Percentiles rank a stretch among this genome's conserved stretches.
phyloP scores from a whole-genome alignment of 2,113 vertebrate species.

The Perca flavescens region DNA sequence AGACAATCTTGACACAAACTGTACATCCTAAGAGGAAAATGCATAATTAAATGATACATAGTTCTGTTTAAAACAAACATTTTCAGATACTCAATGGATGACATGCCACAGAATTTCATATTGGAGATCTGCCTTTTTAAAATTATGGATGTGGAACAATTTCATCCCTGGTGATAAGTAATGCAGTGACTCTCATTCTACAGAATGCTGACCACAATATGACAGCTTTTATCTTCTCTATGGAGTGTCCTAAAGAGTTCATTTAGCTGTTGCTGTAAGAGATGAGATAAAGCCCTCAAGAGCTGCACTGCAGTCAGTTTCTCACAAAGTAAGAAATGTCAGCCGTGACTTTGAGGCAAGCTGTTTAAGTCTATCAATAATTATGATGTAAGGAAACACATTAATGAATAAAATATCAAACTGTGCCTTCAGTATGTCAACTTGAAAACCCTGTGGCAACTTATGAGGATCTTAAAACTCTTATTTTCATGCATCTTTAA shows the following conservation, averaged over 20 bases:
- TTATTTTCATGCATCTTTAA: constrained; percentile 80
- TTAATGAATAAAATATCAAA: constrained; percentile 78
- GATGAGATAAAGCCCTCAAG: constrained; percentile 48
- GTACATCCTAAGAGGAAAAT: constrained; percentile 13
- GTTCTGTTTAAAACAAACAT: constrained; percentile 24
- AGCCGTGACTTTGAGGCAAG: constrained; percentile 66
- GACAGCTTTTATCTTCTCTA: constrained; percentile 39
- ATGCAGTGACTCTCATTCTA: constrained; percentile 30
- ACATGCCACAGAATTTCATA: constrained; percentile 49
- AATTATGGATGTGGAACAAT: background rate
- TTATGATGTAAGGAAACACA: constrained; percentile 68
- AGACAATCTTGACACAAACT: background rate
- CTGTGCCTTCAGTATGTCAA: constrained; percentile 69
- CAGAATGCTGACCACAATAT: constrained; percentile 44
- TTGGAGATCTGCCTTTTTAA: background rate
- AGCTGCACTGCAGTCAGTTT: constrained; percentile 23
- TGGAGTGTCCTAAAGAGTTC: constrained; percentile 53
- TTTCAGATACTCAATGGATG: constrained; percentile 28
- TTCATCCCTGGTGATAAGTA: background rate
- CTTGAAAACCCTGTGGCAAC: constrained; percentile 54
- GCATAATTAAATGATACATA: background rate
- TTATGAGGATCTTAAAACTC: constrained; percentile 61
- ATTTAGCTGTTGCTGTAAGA: constrained; percentile 49
- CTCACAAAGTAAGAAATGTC: constrained; percentile 57
- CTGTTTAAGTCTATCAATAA: constrained; percentile 66